Conservation (phyloP, 2,888 invertebrate species). For the Morinoia aosen region DNA sequence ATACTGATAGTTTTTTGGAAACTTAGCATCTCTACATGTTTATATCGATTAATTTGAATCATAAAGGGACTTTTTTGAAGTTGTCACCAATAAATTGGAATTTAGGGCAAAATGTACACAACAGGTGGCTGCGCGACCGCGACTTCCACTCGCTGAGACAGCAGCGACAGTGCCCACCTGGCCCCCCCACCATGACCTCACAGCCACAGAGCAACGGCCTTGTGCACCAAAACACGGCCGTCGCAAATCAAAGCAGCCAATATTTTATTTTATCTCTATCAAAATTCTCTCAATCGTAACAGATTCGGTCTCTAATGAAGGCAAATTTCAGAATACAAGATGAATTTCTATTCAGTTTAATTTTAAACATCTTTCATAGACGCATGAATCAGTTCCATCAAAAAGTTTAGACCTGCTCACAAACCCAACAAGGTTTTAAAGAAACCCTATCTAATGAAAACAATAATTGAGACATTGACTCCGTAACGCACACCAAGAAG, state of each 20-base stretch:
- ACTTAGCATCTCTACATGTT: not conserved
- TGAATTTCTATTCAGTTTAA: not conserved
- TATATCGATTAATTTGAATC: not conserved
- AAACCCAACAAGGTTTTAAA: not conserved
- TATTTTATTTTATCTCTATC: not conserved
- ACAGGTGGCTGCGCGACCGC: conserved; percentile 45
- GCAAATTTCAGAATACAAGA: not conserved
- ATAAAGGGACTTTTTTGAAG: not conserved
- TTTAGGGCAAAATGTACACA: not conserved
- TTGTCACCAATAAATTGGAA: not conserved
- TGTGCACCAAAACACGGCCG: conserved; percentile 45
- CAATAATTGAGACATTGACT: not conserved
- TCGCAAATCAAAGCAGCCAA: conserved; percentile 1
- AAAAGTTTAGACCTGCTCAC: not conserved
- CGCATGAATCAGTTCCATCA: not conserved
- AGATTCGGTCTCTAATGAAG: not conserved
- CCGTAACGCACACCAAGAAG: not conserved
- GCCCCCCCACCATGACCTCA: conserved; percentile 25
- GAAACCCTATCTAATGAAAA: not conserved
- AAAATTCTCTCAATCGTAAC: no score
- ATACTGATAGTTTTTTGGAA: not conserved
- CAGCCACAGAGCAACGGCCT: conserved; percentile 35
- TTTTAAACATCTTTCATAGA: no score
- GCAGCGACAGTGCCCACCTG: not conserved
- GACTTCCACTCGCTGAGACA: conserved; percentile 28